Evolutionary conservation across 2,113 vertebrate species (phyloP).

Genomic region (Synodontis membranacea): DNA sequence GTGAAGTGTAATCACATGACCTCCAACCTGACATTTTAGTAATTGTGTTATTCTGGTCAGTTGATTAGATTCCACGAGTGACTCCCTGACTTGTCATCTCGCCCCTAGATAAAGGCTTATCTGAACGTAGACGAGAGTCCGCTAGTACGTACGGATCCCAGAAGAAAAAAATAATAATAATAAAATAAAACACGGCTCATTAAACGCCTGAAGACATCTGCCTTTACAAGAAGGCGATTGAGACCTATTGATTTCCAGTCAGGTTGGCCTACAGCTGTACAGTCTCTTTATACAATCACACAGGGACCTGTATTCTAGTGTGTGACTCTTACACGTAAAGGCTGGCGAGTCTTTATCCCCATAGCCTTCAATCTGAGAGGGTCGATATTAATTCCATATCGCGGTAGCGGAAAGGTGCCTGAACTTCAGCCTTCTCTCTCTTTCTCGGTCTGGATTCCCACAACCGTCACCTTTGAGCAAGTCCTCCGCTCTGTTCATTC

Average conservation of each 20-base stretch:
- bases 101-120: slow-evolving; percentile 1
- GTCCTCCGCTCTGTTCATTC: slow-evolving; percentile 34
- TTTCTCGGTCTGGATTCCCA: slow-evolving; percentile 4
- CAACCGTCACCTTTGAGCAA: slow-evolving; percentile 33
- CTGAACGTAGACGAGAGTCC: not conserved
- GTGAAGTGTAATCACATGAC: not conserved
- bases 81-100: not conserved
- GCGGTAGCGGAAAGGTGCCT: slow-evolving; percentile 42
- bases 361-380: slow-evolving; percentile 4
- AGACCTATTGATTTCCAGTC: slow-evolving; percentile 37
- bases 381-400: slow-evolving; percentile 44
- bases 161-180: too few relatives aligned
- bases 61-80: not conserved
- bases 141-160: not conserved
- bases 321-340: slow-evolving; percentile 1
- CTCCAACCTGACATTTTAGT: slow-evolving; percentile 6
- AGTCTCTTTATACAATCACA: slow-evolving; percentile 11
- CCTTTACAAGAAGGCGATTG: slow-evolving; percentile 19
- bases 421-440: slow-evolving; percentile 36
- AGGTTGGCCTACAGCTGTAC: not conserved
- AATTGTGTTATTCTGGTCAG: not conserved
- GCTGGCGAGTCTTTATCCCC: not conserved
- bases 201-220: not conserved
- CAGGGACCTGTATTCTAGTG: not conserved
- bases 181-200: not conserved